phyloP scores from a whole-genome alignment of 2,888 invertebrate species.

The Parochlus steinenii region DNA sequence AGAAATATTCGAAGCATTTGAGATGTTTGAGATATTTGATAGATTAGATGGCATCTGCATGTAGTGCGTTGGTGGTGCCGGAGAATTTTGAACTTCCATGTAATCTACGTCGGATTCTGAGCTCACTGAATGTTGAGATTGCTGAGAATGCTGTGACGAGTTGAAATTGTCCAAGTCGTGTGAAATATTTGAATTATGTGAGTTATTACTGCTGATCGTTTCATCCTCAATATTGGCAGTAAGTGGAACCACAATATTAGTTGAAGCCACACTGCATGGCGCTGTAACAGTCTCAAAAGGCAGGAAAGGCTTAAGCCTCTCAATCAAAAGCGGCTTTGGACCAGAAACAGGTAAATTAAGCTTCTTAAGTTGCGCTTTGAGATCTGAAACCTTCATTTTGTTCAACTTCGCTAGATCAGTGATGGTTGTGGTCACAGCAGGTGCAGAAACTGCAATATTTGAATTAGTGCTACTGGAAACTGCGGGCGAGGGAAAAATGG shows the following conservation, averaged over 20 bases:
- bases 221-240: slow-evolving; percentile 18
- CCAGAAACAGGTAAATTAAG: slow-evolving; percentile 91
- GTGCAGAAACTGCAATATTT: slow-evolving; percentile 27
- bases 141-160: background rate
- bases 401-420: slow-evolving; percentile 51
- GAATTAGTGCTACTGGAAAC: slow-evolving; percentile 34
- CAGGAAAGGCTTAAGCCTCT: slow-evolving; percentile 64
- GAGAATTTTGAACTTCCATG: slow-evolving; percentile 29
- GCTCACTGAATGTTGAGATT: slow-evolving; percentile 18
- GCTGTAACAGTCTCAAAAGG: slow-evolving; percentile 31
- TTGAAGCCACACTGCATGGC: too few species aligned
- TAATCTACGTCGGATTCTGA: slow-evolving; percentile 23
- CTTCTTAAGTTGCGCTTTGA: slow-evolving; percentile 86
- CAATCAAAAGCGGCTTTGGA: slow-evolving; percentile 86
- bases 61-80: slow-evolving; percentile 17
- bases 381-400: slow-evolving; percentile 91
- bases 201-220: slow-evolving; percentile 25
- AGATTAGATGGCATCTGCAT: background rate
- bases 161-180: slow-evolving; percentile 1
- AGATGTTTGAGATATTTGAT: background rate
- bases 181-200: slow-evolving; percentile 20
- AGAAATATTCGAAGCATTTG: slow-evolving; percentile 14
- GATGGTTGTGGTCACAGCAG: slow-evolving; percentile 23
- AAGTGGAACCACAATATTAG: too few species aligned
- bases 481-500: slow-evolving; percentile 30